Conservation (phyloP, 2,797 vertebrate species). For the Neoniphon sammara region DNA sequence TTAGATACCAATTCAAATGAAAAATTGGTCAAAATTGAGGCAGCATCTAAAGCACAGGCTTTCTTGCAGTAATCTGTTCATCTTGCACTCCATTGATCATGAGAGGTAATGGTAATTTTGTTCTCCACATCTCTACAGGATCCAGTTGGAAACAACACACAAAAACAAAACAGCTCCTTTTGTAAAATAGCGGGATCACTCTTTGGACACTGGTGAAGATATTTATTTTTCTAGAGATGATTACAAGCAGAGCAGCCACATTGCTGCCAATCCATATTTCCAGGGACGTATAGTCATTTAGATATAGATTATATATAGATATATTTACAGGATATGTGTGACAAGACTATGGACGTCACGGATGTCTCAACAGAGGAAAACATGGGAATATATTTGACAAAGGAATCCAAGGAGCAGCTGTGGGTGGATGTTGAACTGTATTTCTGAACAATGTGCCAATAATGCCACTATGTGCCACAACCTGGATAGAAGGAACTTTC, state of each 20-base stretch:
- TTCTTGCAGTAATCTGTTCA: constrained; percentile 5
- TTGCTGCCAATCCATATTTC: constrained; percentile 83
- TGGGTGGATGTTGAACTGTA: constrained; percentile 81
- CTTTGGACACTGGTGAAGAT: constrained; percentile 90
- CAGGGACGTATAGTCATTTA: constrained; percentile 79
- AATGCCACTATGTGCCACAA: constrained; percentile 99
- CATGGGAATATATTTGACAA: constrained; percentile 48
- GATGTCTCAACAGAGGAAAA: constrained; percentile 64
- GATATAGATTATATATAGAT: constrained; percentile 78
- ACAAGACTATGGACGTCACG: constrained; percentile 69
- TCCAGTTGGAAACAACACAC: constrained; percentile 89
- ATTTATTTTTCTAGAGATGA: constrained; percentile 98
- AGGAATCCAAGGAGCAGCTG: constrained; percentile 74
- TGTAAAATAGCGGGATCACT: constrained; percentile 87
- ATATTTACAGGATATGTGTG: constrained; percentile 77
- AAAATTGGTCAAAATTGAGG: constrained; percentile 18
- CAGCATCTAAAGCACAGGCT: constrained; percentile 10
- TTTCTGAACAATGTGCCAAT: constrained; percentile 99
- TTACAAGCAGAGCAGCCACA: constrained; percentile 78
- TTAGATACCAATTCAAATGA: not conserved
- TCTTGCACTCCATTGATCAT: constrained; percentile 22
- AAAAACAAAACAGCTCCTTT: constrained; percentile 79
- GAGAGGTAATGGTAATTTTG: constrained; percentile 67
- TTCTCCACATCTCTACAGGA: constrained; percentile 86
- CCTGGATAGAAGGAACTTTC: constrained; percentile 83